These are phyloP conservation scores for Encarsia formosa DNA, from an alignment of 2,888 invertebrate genomes.

Conservation along the genomic window DNA sequence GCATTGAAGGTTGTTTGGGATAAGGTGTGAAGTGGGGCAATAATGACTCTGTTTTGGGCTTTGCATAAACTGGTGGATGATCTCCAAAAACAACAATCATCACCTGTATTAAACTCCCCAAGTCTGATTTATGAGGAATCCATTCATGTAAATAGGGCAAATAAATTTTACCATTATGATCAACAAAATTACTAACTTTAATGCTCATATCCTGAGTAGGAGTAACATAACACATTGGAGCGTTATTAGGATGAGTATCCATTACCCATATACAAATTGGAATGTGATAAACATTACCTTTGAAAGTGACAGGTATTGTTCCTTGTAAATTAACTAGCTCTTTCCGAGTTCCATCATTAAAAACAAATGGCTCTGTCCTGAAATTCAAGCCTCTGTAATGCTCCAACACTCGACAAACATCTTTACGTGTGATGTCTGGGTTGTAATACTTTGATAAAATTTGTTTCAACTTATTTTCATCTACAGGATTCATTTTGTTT, in stretches of 20 bases:
- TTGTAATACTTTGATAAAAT: conserved; percentile 66
- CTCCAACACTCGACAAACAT: conserved; percentile 62
- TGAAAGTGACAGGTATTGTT: conserved; percentile 68
- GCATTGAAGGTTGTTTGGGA: conserved; percentile 56
- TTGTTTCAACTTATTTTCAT: conserved; percentile 55
- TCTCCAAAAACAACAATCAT: conserved; percentile 93
- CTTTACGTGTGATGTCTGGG: conserved; percentile 63
- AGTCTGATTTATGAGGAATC: conserved; percentile 77
- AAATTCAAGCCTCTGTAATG: conserved; percentile 65
- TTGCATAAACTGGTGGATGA: conserved; percentile 88
- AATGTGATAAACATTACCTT: conserved; percentile 77
- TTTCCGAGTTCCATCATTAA: conserved; percentile 80
- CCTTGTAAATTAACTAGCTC: conserved; percentile 82
- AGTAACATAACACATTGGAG: conserved; percentile 91
- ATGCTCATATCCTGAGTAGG: conserved; percentile 95
- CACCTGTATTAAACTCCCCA: conserved; percentile 83
- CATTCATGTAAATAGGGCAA: conserved; percentile 96
- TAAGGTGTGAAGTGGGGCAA: conserved; percentile 51
- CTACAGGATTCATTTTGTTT: conserved; percentile 51
- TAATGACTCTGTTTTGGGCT: conserved; percentile 56
- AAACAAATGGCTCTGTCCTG: conserved; percentile 68
- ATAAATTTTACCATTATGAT: conserved; percentile 92
- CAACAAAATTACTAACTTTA: conserved; percentile 90
- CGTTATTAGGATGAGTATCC: conserved; percentile 95
- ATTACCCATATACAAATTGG: conserved; percentile 94